Percentiles rank a stretch among this genome's conserved stretches.
These are phyloP conservation scores for Xylocampa areola DNA, from an alignment of 2,888 invertebrate genomes.

Conservation along the genomic window DNA sequence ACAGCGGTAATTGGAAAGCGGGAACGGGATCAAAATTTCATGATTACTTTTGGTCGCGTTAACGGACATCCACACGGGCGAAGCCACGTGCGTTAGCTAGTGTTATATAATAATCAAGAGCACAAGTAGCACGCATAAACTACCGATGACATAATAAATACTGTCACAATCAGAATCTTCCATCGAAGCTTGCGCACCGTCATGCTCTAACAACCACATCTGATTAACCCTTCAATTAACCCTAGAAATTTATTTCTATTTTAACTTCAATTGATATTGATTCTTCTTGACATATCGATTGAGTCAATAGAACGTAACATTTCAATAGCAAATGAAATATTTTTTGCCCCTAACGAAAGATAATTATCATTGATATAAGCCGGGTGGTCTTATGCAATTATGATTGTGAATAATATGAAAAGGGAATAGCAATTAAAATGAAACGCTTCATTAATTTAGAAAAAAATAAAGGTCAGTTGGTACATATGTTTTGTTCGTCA, in stretches of 20 bases:
- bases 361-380: constrained; percentile 17
- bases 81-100: too few species aligned
- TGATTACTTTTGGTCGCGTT: too few species aligned
- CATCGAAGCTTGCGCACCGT: constrained; percentile 31
- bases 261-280: constrained; percentile 49
- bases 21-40: too few species aligned
- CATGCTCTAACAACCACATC: constrained; percentile 34
- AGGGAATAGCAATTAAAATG: constrained; percentile 50
- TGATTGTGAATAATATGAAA: constrained; percentile 28
- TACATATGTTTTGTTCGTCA: constrained; percentile 37
- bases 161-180: constrained; percentile 33
- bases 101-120: too few species aligned
- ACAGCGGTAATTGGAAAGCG: too few species aligned
- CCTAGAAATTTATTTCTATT: constrained; percentile 46
- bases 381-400: constrained; percentile 39
- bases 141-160: constrained; percentile 4
- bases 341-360: constrained; percentile 20
- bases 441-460: constrained; percentile 50
- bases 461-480: constrained; percentile 48
- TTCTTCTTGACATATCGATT: constrained; percentile 43
- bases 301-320: constrained; percentile 27
- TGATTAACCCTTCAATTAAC: constrained; percentile 50
- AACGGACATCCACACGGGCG: too few species aligned
- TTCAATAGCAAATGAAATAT: constrained; percentile 34
- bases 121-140: too few species aligned